A percentile compares a stretch with the other conserved stretches of the same genome.
phyloP scores from a whole-genome alignment of 2,113 vertebrate species.

The Chionodraco myersi region DNA sequence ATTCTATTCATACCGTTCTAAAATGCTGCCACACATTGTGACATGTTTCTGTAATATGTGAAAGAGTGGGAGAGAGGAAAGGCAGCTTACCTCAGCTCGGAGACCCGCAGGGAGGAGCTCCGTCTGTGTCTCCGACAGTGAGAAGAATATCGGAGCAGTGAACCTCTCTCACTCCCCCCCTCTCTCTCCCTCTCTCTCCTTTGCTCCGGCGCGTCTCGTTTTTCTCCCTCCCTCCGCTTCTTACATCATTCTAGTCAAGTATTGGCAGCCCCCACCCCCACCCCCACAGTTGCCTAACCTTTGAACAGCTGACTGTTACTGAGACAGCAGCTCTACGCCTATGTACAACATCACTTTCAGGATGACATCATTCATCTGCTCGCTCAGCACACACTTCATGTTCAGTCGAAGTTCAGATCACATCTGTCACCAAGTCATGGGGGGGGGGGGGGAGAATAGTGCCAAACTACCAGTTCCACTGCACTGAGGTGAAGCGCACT shows the following conservation, averaged over 20 bases:
- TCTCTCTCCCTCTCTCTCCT: conserved; percentile 26
- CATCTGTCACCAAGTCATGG: conserved; percentile 30
- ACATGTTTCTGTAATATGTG: neutral
- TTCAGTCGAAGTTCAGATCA: conserved; percentile 42
- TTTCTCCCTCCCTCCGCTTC: conserved; percentile 58
- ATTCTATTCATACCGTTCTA: neutral
- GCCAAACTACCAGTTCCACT: conserved; percentile 40
- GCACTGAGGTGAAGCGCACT: conserved; percentile 29
- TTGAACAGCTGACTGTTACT: conserved; percentile 1
- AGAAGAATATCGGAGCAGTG: conserved; percentile 61
- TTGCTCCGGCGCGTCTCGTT: conserved; percentile 42
- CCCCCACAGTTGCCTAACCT: conserved; percentile 15
- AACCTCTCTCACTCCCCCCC: conserved; percentile 11
- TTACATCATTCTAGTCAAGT: conserved; percentile 79
- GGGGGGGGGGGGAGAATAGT: conserved; percentile 33
- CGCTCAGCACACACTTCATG: conserved; percentile 32
- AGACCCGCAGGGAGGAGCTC: conserved; percentile 64
- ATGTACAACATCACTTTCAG: conserved; percentile 28
- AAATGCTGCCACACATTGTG: neutral
- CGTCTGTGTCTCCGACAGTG: conserved; percentile 70
- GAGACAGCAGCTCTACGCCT: conserved; percentile 28
- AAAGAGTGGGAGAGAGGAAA: conserved; percentile 37
- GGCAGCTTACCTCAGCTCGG: conserved; percentile 72
- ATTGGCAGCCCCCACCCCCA: conserved; percentile 48
- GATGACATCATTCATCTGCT: conserved; percentile 28